Base-by-base conservation (phyloP, 1,140 invertebrate genomes). In the Dysdera silvatica region DNA sequence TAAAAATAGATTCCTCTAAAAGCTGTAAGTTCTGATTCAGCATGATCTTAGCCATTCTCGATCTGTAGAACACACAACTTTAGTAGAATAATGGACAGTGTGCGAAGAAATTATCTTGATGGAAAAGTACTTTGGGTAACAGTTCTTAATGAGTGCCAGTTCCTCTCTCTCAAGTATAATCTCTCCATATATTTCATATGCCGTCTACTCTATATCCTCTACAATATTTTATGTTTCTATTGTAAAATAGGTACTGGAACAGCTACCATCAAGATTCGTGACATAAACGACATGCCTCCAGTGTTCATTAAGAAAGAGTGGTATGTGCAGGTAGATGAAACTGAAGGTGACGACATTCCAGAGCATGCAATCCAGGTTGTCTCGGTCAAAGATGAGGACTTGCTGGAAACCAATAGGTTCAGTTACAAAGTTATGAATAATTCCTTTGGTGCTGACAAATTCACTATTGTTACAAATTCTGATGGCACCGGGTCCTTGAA, bases 241-340 rank as follows among this genome's bases (percentile, higher is more conserved):
- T n/a, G n/a, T n/a, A n/a, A n/a, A 23, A 12, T 49, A 67, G 74
- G 71, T 24, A 69, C 70, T 28, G 71, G 69, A 33, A 70, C 70
- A 20, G 71, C 69, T 10, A 72, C 70, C 6, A 72, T 72, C 29
- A 72, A 70, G 57, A 69, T 72, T n/a, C 71, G 70, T 53, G 71
- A 72, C 48, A 71, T 72, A 18, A 73, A 73, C 32, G 71, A 74
- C 74, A 94, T 95, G 91, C 90, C 90, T 26, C 93, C 93, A 8
- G 88, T 90, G 72, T 95, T 95, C 72, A 95, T 91, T 0, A 95
- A 95, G 78, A 90, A 93, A 60, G 91, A 95, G 77, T 96, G 92
- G 91, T 87, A 88, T 68, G 94, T 92, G 0, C 91, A 95, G 80
- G 91, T 95, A 41, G 92, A 95, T 76, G 93, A 97, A 82, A 95